Conservation (phyloP, 2,113 vertebrate genomes). For the Anguilla japonica region DNA sequence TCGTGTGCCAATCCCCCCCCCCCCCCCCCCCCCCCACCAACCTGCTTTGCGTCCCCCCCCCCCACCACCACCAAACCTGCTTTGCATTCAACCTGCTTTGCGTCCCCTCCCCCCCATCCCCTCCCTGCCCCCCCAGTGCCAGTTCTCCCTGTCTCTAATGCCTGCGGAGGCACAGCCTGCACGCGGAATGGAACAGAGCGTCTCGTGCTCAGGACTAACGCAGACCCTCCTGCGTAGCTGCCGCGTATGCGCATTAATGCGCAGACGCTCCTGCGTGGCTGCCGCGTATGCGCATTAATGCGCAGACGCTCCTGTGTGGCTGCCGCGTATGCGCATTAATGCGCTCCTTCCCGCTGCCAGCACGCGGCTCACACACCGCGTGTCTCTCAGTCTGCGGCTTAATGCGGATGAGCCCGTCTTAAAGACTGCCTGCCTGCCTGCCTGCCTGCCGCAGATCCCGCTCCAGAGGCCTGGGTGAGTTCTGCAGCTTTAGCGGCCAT, state of each 20-base stretch:
- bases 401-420: not conserved
- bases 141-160: not conserved
- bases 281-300: not conserved
- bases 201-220: fast-evolving
- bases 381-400: not conserved
- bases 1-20: not conserved
- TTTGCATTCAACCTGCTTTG: too few species aligned
- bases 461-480: not conserved
- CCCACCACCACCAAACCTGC: not conserved
- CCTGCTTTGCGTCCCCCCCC: too few species aligned
- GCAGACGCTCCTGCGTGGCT: not conserved
- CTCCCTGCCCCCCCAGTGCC: not conserved
- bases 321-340: not conserved
- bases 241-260: not conserved
- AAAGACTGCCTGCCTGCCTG: not conserved
- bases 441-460: not conserved
- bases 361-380: not conserved
- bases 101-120: too few species aligned
- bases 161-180: not conserved
- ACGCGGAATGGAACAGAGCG: not conserved
- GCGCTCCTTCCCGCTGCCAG: not conserved
- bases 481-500: not conserved
- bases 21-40: conserved; percentile 17
- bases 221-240: not conserved
- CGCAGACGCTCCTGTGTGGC: not conserved